Percentiles rank a stretch among this genome's conserved stretches.
phyloP scores from a whole-genome alignment of 2,888 invertebrate genomes.

The Parelbella ahira region DNA sequence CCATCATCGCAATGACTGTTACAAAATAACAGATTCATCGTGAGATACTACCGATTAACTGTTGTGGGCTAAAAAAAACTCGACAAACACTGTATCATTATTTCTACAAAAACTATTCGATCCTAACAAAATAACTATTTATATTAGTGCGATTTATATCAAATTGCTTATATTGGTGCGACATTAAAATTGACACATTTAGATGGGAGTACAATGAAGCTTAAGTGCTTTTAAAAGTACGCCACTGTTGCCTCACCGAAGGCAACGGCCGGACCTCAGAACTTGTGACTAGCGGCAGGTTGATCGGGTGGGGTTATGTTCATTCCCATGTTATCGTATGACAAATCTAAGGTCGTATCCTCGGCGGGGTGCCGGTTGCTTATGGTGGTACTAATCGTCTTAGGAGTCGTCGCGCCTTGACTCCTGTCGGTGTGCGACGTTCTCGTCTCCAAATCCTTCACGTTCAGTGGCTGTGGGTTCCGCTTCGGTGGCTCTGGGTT shows the following conservation, averaged over 20 bases:
- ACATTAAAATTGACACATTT: conserved; percentile 2
- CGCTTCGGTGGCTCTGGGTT: conserved; percentile 64
- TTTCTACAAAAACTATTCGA: no score
- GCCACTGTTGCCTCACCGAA: conserved; percentile 40
- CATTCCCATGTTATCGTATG: conserved; percentile 89
- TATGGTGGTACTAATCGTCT: conserved; percentile 85
- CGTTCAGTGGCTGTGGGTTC: conserved; percentile 58
- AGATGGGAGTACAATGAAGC: conserved; percentile 1
- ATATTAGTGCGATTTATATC: no score
- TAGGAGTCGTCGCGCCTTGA: conserved; percentile 80
- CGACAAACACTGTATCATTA: no score
- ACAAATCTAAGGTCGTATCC: conserved; percentile 87
- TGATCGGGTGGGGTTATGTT: conserved; percentile 82
- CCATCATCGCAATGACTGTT: no score
- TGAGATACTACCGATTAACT: no score
- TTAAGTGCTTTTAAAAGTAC: conserved; percentile 5
- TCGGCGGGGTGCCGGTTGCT: conserved; percentile 88
- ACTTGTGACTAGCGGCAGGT: conserved; percentile 55
- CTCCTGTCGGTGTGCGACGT: conserved; percentile 70
- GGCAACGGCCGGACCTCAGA: conserved; percentile 48
- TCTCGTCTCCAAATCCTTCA: conserved; percentile 57
- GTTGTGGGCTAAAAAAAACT: no score
- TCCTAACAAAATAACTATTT: no score
- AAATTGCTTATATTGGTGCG: no score
- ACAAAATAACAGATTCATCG: no score